Conservation (phyloP, 2,888 invertebrate species). For the Orthonychiurus folsomi region DNA sequence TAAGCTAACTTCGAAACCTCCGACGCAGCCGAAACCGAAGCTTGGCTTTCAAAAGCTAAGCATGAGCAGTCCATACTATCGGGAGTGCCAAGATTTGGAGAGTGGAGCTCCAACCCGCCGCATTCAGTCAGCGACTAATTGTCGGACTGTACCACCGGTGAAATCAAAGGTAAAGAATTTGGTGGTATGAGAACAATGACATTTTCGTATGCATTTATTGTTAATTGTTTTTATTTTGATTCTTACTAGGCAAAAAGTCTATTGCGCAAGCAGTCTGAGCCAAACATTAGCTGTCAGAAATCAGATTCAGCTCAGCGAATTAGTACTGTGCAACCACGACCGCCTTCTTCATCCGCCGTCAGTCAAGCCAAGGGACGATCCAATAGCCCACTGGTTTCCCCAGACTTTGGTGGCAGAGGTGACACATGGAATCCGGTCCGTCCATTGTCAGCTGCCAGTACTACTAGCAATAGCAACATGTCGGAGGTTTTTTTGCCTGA, state of each 20-base stretch:
- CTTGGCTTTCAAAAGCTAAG: too few relatives aligned
- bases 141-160: not conserved
- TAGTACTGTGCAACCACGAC: not conserved
- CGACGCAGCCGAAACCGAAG: too few relatives aligned
- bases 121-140: not conserved
- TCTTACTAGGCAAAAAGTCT: not conserved
- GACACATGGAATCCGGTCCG: not conserved
- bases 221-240: not conserved
- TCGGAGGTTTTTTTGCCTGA: not conserved
- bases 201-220: too few relatives aligned
- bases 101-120: not conserved
- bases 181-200: too few relatives aligned
- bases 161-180: not conserved
- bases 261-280: not conserved
- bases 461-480: not conserved
- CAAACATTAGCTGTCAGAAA: not conserved
- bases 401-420: not conserved
- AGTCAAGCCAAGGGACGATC: not conserved
- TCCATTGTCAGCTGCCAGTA: constrained; percentile 6
- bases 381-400: not conserved
- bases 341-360: not conserved
- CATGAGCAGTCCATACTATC: not conserved
- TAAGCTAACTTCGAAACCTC: too few relatives aligned
- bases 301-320: not conserved
- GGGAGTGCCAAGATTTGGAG: too few relatives aligned